Base-by-base conservation (phyloP, 2,113 vertebrate species). In the Uria lomvia region DNA sequence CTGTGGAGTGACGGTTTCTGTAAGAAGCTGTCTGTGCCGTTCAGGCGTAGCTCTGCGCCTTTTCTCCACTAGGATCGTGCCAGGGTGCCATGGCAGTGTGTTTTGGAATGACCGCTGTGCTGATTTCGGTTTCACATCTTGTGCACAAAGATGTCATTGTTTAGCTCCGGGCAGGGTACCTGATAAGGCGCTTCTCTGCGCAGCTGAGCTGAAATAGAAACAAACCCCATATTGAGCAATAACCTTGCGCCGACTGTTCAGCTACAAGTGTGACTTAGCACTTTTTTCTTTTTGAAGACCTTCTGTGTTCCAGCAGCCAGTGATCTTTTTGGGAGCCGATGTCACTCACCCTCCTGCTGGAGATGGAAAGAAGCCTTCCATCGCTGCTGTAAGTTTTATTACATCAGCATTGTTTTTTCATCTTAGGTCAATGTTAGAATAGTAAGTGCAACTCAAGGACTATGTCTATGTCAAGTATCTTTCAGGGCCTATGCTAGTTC, bases 291-390 rank as follows among this genome's bases (percentile, higher is more conserved):
- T 97, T 98, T 97, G 87, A 97, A 99, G 99, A 96, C 99, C 99
- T 87, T 99, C 99, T 98, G 99, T 99, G 97, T 99, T 99, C 98
- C 99, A 99, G 98, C 99, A 99, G 98, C 99, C 99, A 84, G 99
- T 99, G 96, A 99, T 99, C 97, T 99, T 99, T 98, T 97, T 99
- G 98, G 99, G 99, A 97, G 99, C 99, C 32, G 99, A 99, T 94
- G 99, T 99, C 94, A 99, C 99, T 70, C 99, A 99, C 95, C 99
- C 99, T 59, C 99, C 99, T 86, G 99, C 99, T 89, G 99, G 99
- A 83, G 99, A 99, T 89, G 99, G 99, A 53, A 99, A 99, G 98
- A 99, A 99, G 96, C 99, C 99, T 77, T 99, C 99, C 55, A 99
- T 99, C 72, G 99, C 99, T 98, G 99, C 99, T 96, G 99, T 99